phyloP scores from a whole-genome alignment of 2,113 vertebrate genomes.

The Donacobius atricapilla region DNA sequence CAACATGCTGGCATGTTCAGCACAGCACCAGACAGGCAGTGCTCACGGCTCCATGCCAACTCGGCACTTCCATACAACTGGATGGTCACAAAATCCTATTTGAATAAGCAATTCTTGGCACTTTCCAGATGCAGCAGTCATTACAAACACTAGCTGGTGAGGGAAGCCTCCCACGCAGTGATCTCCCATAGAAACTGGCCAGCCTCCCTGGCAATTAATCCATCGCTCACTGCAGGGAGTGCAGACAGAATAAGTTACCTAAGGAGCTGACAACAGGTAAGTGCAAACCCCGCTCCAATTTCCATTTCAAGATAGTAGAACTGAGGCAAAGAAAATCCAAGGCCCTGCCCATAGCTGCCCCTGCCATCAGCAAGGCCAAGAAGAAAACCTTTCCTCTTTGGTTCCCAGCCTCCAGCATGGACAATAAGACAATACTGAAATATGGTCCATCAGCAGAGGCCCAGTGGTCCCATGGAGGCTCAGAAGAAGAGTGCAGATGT shows the following conservation, averaged over 20 bases:
- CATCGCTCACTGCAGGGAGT: background rate
- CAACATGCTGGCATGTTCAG: background rate
- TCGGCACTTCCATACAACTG: background rate
- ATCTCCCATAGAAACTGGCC: slow-evolving; percentile 38
- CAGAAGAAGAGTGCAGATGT: background rate
- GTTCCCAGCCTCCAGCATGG: accelerated
- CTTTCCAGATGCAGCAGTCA: background rate
- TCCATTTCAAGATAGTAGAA: background rate
- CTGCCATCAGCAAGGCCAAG: background rate
- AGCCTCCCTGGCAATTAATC: slow-evolving; percentile 38
- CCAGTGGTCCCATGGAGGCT: accelerated
- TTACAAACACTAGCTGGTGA: background rate
- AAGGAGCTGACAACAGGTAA: background rate
- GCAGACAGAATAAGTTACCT: background rate
- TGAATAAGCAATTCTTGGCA: background rate
- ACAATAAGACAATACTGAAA: background rate
- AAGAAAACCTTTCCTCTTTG: background rate
- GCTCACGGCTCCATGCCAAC: background rate
- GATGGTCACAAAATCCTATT: background rate
- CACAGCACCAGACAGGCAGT: background rate
- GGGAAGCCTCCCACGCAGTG: slow-evolving; percentile 19
- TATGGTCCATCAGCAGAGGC: background rate
- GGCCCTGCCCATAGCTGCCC: background rate
- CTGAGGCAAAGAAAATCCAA: background rate
- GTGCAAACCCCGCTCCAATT: background rate